Percentiles rank a stretch among this genome's conserved stretches.
Evolutionary conservation across 2,797 vertebrate species (phyloP).

Genomic region (Darevskia nairensis): DNA sequence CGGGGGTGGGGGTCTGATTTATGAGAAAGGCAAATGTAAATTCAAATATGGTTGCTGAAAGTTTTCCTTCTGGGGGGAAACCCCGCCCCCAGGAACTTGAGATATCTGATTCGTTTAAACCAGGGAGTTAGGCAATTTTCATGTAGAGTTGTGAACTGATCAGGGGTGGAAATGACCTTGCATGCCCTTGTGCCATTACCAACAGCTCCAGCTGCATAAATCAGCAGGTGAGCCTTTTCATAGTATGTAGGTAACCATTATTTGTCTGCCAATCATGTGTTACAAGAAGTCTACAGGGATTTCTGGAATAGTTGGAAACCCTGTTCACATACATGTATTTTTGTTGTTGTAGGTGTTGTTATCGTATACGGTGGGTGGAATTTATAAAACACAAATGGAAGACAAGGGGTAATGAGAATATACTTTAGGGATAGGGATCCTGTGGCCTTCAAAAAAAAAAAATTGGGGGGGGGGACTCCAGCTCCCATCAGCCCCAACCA

Average conservation of each 20-base stretch:
- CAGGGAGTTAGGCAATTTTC: neutral
- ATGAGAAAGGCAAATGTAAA: conserved; percentile 6
- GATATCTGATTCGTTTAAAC: neutral
- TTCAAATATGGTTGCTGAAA: neutral
- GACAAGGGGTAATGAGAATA: neutral
- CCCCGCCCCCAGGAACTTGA: neutral
- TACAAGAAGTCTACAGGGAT: too few relatives aligned
- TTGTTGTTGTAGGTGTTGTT: neutral
- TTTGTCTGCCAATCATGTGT: too few relatives aligned
- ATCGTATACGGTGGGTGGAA: neutral
- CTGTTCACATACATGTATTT: neutral
- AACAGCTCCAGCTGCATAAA: neutral
- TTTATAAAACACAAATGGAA: neutral
- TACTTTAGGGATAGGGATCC: neutral
- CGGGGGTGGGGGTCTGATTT: neutral
- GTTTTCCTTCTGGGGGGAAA: neutral
- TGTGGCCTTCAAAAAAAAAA: too few relatives aligned
- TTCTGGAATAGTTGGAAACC: neutral
- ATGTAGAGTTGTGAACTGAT: neutral
- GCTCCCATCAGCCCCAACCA: too few relatives aligned
- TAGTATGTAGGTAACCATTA: neutral
- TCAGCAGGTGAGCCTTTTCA: neutral
- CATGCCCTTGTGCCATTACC: neutral
- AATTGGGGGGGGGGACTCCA: too few relatives aligned
- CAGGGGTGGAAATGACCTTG: neutral